These are phyloP conservation scores for Allophyes oxyacanthae DNA, from an alignment of 2,888 invertebrate species.

Conservation along the genomic window DNA sequence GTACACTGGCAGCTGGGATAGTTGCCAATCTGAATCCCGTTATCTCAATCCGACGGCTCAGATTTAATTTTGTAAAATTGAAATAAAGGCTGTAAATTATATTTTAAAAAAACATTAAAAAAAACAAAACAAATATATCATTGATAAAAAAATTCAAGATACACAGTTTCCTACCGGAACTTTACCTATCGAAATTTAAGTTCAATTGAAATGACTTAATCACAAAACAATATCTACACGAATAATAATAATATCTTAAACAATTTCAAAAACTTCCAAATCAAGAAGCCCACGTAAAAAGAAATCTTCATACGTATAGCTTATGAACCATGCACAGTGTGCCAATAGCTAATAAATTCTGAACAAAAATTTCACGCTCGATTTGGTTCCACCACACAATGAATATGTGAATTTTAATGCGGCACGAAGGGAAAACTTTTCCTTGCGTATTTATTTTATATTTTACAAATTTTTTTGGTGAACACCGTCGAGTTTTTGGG, in stretches of 20 bases:
- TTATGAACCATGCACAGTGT: slow-evolving; percentile 16
- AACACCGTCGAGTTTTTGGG: slow-evolving; percentile 3
- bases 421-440: slow-evolving; percentile 26
- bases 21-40: slow-evolving; percentile 46
- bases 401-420: slow-evolving; percentile 61
- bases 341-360: slow-evolving; percentile 57
- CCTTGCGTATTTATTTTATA: slow-evolving; percentile 23
- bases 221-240: too few species aligned
- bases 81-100: slow-evolving; percentile 32
- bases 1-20: slow-evolving; percentile 28
- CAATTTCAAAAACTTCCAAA: neutral
- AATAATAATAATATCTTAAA: neutral
- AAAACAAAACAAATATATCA: too few species aligned
- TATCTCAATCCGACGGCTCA: slow-evolving; percentile 43
- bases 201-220: too few species aligned
- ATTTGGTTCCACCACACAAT: slow-evolving; percentile 60
- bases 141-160: too few species aligned
- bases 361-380: slow-evolving; percentile 61
- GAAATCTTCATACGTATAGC: slow-evolving; percentile 12
- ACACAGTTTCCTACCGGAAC: too few species aligned
- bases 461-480: slow-evolving; percentile 18
- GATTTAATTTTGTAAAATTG: slow-evolving; percentile 51
- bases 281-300: neutral
- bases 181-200: too few species aligned
- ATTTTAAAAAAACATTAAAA: too few species aligned